Evolutionary conservation across 1,140 invertebrate species (phyloP), one percentile per base, ranked within the genome.

Genomic region (Nasonia longicornis): DNA sequence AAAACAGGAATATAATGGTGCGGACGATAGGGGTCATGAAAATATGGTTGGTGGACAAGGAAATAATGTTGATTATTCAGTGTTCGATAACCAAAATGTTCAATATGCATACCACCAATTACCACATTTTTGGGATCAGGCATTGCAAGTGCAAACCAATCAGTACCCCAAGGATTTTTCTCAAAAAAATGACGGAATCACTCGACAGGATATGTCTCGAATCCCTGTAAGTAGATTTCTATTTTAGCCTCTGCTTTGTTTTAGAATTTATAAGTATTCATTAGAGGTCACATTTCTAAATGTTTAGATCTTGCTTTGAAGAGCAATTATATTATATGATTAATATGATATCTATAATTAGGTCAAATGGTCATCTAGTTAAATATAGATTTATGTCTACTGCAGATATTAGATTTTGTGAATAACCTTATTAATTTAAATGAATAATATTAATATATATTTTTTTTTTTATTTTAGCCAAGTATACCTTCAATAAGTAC

Each of bases 121-220:
- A 80, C 88, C 89, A 80, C 88, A 90, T 69, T 90, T 90, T 84
- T 90, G 89, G 89, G 86, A 85, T 83, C 88, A 90, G 85, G 82
- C 89, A 12, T 45, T 82, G 3, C 88, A 88, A 81, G 78, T 86
- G 73, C 87, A 86, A 79, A 83, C 84, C n/a, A 84, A 85, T 83
- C 89, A 89, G 38, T 81, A 89, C 72, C 79, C 88, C n/a, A 87
- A 87, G 75, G 87, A 89, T 82, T 83, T 88, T 45, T 78, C 86
- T 67, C 79, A 86, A 26, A 89, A 90, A 85, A 86, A 84, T 83
- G 89, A 90, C 52, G 82, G 84, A 66, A 81, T 86, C 71, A 76
- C 80, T 67, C 87, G 87, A 70, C 87, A 88, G 35, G 84, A 86
- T 79, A 79, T 87, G 64, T 70, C 86, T 81, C 86, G 86, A 81